Percentiles rank a stretch among this genome's conserved stretches.
Evolutionary conservation across 2,797 vertebrate genomes (phyloP).

Genomic region (Oryzias dopingdopingensis): DNA sequence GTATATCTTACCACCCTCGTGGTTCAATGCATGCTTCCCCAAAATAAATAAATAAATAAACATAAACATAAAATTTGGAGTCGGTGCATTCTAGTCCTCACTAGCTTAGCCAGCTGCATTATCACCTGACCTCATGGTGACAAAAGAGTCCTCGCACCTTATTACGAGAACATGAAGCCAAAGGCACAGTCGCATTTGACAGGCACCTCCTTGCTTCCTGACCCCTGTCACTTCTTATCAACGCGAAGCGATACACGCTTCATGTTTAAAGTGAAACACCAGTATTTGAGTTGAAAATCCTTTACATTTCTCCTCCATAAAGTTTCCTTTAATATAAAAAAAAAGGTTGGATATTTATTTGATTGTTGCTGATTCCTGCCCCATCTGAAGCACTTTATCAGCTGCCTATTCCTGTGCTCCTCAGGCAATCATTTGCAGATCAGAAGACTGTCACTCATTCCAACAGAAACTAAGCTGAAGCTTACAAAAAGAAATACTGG

Average conservation of each 20-base stretch:
- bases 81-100: constrained; percentile 36
- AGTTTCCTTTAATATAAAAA: constrained; percentile 35
- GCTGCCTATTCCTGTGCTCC: constrained; percentile 28
- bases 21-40: constrained; percentile 11
- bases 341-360: constrained; percentile 12
- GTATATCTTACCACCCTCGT: constrained; percentile 17
- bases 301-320: constrained; percentile 36
- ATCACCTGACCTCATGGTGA: constrained; percentile 70
- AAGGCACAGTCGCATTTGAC: constrained; percentile 68
- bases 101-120: constrained; percentile 39
- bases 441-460: constrained; percentile 48
- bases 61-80: constrained; percentile 49
- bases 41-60: constrained; percentile 6
- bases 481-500: constrained; percentile 25
- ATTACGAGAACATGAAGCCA: constrained; percentile 76
- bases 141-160: constrained; percentile 76
- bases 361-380: constrained; percentile 34
- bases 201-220: constrained; percentile 68
- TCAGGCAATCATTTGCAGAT: constrained; percentile 45
- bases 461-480: constrained; percentile 38
- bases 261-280: constrained; percentile 59
- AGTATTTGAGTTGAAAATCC: constrained; percentile 51
- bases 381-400: constrained; percentile 41
- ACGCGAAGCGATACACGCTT: constrained; percentile 59
- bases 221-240: constrained; percentile 77